These are phyloP conservation scores for Cavia aperea DNA, from an alignment of 2,113 vertebrate species.

Conservation along the genomic window DNA sequence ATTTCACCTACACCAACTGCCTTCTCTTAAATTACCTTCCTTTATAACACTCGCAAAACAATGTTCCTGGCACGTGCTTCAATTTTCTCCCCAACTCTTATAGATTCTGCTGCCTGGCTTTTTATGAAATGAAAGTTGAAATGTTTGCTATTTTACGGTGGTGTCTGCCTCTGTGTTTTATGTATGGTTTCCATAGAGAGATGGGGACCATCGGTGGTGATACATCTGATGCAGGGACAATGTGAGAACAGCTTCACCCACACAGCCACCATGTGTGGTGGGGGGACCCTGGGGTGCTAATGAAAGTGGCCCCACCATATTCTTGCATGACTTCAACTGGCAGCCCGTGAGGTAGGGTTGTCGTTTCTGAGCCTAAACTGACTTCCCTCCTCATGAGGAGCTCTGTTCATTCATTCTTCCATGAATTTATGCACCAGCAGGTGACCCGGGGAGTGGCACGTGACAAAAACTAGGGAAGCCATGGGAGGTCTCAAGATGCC, in stretches of 20 bases:
- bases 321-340: neutral
- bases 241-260: rapidly evolving
- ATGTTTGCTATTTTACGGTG: neutral
- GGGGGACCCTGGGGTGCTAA: neutral
- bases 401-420: neutral
- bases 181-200: conserved; percentile 33
- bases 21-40: conserved; percentile 55
- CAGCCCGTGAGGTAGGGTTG: neutral
- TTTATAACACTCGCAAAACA: conserved; percentile 49
- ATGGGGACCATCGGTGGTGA: neutral
- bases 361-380: neutral
- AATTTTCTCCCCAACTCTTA: conserved; percentile 59
- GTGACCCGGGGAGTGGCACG: neutral
- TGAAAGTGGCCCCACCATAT: neutral
- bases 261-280: rapidly evolving
- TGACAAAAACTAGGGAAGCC: neutral
- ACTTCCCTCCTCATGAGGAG: neutral
- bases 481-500: neutral
- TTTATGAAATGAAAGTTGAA: conserved; percentile 36
- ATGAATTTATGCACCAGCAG: neutral
- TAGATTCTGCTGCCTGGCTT: conserved; percentile 54
- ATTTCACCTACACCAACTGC: conserved; percentile 26
- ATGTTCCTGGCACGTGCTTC: conserved; percentile 44
- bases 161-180: neutral
- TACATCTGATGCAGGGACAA: neutral